Percentiles rank a stretch among this genome's conserved stretches.
phyloP scores from a whole-genome alignment of 2,888 invertebrate species.

The Stomorhina lunata region DNA sequence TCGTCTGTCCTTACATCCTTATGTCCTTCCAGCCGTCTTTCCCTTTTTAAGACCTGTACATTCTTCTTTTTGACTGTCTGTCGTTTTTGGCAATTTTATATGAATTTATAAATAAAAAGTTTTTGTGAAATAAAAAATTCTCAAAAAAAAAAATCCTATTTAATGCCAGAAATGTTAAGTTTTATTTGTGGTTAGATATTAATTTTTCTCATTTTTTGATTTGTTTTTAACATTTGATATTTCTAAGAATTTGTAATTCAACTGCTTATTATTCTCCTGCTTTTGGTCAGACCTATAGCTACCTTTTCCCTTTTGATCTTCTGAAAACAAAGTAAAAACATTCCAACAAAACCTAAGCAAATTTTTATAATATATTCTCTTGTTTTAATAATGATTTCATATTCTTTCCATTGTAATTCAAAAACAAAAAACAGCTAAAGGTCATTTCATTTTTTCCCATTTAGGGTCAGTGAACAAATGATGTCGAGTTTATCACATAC shows the following conservation, averaged over 20 bases:
- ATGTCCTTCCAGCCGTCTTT: too few relatives aligned
- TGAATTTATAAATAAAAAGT: constrained; percentile 38
- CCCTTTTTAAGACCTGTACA: too few relatives aligned
- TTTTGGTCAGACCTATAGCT: not conserved
- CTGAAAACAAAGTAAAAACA: not conserved
- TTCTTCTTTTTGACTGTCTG: not conserved
- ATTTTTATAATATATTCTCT: constrained; percentile 12
- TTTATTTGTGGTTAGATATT: constrained; percentile 7
- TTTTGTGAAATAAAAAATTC: not conserved
- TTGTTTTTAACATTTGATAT: not conserved
- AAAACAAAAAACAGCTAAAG: constrained; percentile 59
- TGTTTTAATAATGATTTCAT: constrained; percentile 61
- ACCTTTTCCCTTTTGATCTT: not conserved
- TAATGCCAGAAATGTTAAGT: constrained; percentile 3
- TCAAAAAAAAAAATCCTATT: not conserved
- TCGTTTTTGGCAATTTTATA: constrained; percentile 33
- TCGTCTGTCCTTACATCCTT: too few relatives aligned
- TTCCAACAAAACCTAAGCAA: too few relatives aligned
- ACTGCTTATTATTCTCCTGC: constrained; percentile 15
- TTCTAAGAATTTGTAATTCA: constrained; percentile 1
- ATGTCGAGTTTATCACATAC: constrained; percentile 4
- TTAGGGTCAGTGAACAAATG: constrained; percentile 45
- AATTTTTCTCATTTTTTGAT: not conserved
- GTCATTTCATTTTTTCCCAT: constrained; percentile 71
- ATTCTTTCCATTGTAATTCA: constrained; percentile 71